Conservation (phyloP, 2,888 invertebrate genomes). For the Metallyticus violacea region DNA sequence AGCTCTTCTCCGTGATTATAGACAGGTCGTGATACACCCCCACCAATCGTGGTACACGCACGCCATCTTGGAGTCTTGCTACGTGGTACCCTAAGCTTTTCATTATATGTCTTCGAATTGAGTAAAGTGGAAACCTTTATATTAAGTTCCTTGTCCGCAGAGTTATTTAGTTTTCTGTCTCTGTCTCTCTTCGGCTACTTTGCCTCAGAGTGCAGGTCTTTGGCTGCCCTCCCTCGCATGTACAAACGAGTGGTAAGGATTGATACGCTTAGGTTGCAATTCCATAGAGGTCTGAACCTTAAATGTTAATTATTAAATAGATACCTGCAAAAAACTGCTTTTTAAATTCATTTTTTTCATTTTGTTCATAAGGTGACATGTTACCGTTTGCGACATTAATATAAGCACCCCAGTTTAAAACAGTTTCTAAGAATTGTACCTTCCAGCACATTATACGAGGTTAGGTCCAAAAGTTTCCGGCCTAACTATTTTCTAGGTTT, state of each 20-base stretch:
- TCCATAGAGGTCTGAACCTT: too few species aligned
- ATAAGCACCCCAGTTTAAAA: too few species aligned
- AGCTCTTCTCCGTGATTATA: neutral
- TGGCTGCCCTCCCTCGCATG: neutral
- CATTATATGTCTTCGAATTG: neutral
- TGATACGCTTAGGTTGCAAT: too few species aligned
- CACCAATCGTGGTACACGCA: slow-evolving; percentile 17
- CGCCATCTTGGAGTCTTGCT: slow-evolving; percentile 3
- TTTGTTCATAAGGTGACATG: too few species aligned
- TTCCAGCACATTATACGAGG: too few species aligned
- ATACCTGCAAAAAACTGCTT: too few species aligned
- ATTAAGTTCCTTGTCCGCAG: neutral
- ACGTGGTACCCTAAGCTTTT: neutral
- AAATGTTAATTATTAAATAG: too few species aligned
- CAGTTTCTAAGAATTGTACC: too few species aligned
- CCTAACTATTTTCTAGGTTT: too few species aligned
- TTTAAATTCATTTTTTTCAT: too few species aligned
- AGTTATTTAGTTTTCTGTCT: neutral
- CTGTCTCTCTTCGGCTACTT: neutral
- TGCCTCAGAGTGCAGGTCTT: neutral
- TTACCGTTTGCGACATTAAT: too few species aligned
- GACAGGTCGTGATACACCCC: slow-evolving; percentile 21
- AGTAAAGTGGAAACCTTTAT: neutral
- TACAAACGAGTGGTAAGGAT: neutral
- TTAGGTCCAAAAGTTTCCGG: too few species aligned